Conservation (phyloP, 1,140 invertebrate genomes). For the Chironomus striatipennis region DNA sequence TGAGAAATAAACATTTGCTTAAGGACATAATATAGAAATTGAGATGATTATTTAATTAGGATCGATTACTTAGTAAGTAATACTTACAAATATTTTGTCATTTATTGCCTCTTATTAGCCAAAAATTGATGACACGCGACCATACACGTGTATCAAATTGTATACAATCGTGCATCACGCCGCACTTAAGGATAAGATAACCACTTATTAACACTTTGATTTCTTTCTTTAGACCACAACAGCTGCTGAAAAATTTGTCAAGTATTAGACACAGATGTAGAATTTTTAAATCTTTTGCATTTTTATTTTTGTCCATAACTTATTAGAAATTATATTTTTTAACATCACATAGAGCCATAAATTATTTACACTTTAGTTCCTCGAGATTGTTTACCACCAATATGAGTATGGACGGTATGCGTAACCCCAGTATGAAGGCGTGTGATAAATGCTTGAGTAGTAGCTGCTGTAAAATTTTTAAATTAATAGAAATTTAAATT, state of each 20-base stretch:
- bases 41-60: constrained; percentile 22
- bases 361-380: background rate
- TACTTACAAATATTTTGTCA: background rate
- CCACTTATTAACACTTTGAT: constrained; percentile 12
- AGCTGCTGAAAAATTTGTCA: background rate
- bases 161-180: background rate
- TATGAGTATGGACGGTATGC: background rate
- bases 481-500: too few species aligned
- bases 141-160: background rate
- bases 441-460: background rate
- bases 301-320: background rate
- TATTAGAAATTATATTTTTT: background rate
- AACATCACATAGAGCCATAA: background rate
- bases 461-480: background rate
- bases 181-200: background rate
- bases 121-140: constrained; percentile 18
- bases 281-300: background rate
- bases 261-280: background rate
- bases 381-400: background rate
- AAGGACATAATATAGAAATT: background rate
- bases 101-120: background rate
- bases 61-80: constrained; percentile 4
- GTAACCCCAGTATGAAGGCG: background rate
- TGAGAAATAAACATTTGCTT: background rate
- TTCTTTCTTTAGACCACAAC: background rate